Evolutionary conservation across 2,113 vertebrate genomes (phyloP), one percentile per base, ranked within the genome.

Genomic region (Hepsetus odoe): DNA sequence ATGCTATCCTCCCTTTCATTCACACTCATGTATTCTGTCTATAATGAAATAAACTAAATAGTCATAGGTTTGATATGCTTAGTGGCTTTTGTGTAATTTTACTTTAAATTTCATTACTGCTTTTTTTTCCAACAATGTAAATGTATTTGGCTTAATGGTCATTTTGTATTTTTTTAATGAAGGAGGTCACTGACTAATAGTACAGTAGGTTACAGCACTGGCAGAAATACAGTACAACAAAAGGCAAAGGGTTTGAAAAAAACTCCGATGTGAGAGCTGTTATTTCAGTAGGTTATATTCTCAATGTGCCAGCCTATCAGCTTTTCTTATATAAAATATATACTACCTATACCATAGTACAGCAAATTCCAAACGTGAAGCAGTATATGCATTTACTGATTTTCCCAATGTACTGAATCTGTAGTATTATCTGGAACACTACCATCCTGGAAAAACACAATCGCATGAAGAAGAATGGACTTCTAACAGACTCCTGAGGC

Each of bases 351-450:
- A n/a, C 33, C 3, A 3, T 13, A 16, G 5, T 65, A 22, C 33
- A 35, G 16, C 16, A 35, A 38, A 65, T 65, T 3, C 38, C 33
- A 65, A 38, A 55, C 11, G 24, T 22, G 24, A 55, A 55, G 51
- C 51, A 38, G 33, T 38, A 22, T 65, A 65, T n/a, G 22, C 61
- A n/a, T 65, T 38, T 65, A 12, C 61, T 38, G 61, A 38, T 65
- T 69, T 51, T 71, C 28, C 18, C 28, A 32, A 55, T n/a, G 28
- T 49, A 30, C 46, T 71, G 68, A 71, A 30, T 51, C 35, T 53
- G 28, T 71, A 53, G 44, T 33, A 53, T 53, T 71, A 53, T 71
- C 68, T 53, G 10, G 18, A 71, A 26, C 28, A 51, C 24, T 69
- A 9, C 46, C 44, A 53, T 42, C 35, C 68, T 9, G n/a, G n/a